Evolutionary conservation across 2,888 invertebrate species (phyloP).

Genomic region (Athalia cordata): DNA sequence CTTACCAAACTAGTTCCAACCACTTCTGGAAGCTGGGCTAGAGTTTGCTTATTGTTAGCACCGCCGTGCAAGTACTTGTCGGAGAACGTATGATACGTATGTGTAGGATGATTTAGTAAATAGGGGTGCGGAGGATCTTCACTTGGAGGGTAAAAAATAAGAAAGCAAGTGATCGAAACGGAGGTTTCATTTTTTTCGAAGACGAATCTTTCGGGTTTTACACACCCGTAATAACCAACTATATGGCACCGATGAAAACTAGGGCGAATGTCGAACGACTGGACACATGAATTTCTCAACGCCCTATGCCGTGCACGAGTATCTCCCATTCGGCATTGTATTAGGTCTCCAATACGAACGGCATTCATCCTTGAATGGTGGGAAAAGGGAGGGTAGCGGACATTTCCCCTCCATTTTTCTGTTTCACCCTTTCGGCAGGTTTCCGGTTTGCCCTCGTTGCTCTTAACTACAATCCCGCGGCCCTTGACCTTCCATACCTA

Average conservation of each 20-base stretch:
- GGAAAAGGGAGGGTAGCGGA: not conserved
- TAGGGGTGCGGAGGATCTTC: not conserved
- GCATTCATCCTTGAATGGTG: slow-evolving; percentile 6
- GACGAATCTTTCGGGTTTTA: not conserved
- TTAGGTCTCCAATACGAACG: not conserved
- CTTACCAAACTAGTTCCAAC: slow-evolving; percentile 67
- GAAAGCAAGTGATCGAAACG: not conserved
- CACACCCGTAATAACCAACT: not conserved
- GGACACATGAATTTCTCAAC: not conserved
- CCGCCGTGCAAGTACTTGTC: slow-evolving; percentile 14
- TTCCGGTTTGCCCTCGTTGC: slow-evolving; percentile 30
- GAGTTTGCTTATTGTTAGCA: slow-evolving; percentile 39
- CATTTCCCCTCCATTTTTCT: slow-evolving; percentile 7
- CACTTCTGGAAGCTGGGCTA: slow-evolving; percentile 32
- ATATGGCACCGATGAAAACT: not conserved
- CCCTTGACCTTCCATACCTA: slow-evolving; percentile 27
- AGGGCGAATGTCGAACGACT: not conserved
- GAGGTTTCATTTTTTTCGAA: not conserved
- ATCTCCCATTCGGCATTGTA: not conserved
- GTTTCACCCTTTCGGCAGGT: slow-evolving; percentile 23
- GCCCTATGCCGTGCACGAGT: not conserved
- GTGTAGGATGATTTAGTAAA: not conserved
- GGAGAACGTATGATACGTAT: slow-evolving; percentile 1
- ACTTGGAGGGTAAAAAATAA: not conserved
- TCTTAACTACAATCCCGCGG: not conserved